Conservation (phyloP, 2,797 vertebrate genomes). For the Catostomus latipinnis region DNA sequence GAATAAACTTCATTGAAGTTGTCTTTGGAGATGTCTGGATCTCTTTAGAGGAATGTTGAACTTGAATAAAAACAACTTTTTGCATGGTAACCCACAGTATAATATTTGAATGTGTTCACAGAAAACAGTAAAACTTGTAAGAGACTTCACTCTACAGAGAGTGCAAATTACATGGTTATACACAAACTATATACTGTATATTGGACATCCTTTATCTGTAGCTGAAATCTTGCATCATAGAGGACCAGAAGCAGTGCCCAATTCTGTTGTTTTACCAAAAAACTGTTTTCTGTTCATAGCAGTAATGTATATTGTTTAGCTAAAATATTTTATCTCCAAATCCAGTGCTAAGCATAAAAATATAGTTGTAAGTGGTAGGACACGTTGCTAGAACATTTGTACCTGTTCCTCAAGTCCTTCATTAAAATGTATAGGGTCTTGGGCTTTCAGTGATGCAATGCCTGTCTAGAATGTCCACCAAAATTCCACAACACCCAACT, state of each 20-base stretch:
- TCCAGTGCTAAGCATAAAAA: slow-evolving; percentile 12
- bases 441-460: neutral
- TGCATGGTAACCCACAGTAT: neutral
- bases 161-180: slow-evolving; percentile 12
- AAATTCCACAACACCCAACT: neutral
- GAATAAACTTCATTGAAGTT: slow-evolving; percentile 63
- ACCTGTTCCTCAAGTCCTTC: slow-evolving; percentile 13
- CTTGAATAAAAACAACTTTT: neutral
- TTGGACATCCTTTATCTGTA: neutral
- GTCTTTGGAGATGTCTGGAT: slow-evolving; percentile 10
- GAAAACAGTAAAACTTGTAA: neutral
- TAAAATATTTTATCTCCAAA: slow-evolving; percentile 14
- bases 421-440: neutral
- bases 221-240: too few relatives aligned
- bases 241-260: too few relatives aligned
- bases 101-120: neutral
- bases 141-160: neutral
- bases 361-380: neutral
- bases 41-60: neutral
- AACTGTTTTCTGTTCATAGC: neutral
- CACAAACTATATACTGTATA: neutral
- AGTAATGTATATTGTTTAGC: neutral
- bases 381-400: neutral
- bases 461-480: neutral
- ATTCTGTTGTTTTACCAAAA: too few relatives aligned